Base-by-base conservation (phyloP, 2,797 vertebrate species). In the Chromis chromis region DNA sequence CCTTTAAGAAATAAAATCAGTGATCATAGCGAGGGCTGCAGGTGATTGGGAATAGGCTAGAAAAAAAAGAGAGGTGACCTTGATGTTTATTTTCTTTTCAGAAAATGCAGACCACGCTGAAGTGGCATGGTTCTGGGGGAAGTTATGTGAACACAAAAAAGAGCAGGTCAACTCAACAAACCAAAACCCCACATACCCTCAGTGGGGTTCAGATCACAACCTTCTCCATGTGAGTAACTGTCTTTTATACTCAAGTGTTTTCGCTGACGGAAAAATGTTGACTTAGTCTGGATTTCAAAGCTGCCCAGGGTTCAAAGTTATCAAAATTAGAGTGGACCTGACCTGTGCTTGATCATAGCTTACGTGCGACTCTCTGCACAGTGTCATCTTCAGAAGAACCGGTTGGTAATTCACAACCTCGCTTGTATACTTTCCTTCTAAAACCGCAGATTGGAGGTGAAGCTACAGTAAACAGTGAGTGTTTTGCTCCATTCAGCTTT, bases 381-480 rank as follows among this genome's bases (percentile, higher is more conserved):
- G n/a, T 27, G 65, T 71, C 10, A 44, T 64, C 49, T 13, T 57
- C 1, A 25, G 53, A 59, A 7, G 53, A 55, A 42, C 42, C 2
- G 17, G 4, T 25, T 57, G 27, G 28, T 28, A 63, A 53, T 63
- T 71, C 31, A 54, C 39, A 58, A 21, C 48, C 31, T 3, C 25
- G 57, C 70, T 55, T 58, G 46, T 27, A 19, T 40, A 40, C 44
- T 46, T 49, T 57, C 22, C 11, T n/a, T 62, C 27, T 64, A 64
- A 57, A 49, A 49, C n/a, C 27, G 55, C 65, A 52, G 46, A 10
- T 10, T 21, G 46, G 17, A 76, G 70, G 70, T 75, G 52, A 75
- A 63, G 80, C 71, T 56, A 53, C 53, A 48, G 77, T 53, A 65
- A 78, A 72, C 59, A 75, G 39, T 27, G 11, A 25, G 48, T 70